These are phyloP conservation scores for Rhodeus uyekii DNA, from an alignment of 2,797 vertebrate genomes.

Conservation along the genomic window DNA sequence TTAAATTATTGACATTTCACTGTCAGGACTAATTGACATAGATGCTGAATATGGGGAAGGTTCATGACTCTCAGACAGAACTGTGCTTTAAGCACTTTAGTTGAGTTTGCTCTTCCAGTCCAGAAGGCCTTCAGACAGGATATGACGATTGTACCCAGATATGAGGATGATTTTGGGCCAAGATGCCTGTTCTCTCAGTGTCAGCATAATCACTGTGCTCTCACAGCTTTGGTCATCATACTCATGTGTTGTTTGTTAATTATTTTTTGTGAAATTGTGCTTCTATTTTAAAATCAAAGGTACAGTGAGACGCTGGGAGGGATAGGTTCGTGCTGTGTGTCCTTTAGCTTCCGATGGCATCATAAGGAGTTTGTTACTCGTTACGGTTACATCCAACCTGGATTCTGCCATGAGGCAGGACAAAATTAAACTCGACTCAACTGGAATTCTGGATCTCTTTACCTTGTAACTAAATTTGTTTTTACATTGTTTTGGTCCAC, in stretches of 20 bases:
- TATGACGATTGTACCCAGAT: slow-evolving; percentile 5
- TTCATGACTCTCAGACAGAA: slow-evolving; percentile 28
- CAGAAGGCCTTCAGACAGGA: slow-evolving; percentile 33
- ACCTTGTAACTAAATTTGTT: not conserved
- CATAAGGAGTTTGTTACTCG: slow-evolving; percentile 19
- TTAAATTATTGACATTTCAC: slow-evolving; percentile 54
- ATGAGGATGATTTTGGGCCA: slow-evolving; percentile 6
- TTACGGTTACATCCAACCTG: slow-evolving; percentile 2
- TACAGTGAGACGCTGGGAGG: slow-evolving; percentile 34
- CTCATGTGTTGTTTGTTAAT: slow-evolving; percentile 52
- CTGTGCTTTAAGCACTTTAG: slow-evolving; percentile 49
- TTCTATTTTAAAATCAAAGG: slow-evolving; percentile 57
- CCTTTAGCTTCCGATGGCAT: slow-evolving; percentile 48
- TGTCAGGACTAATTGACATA: slow-evolving; percentile 46
- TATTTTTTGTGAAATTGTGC: slow-evolving; percentile 48
- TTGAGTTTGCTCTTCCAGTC: slow-evolving; percentile 22
- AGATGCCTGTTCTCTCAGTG: not conserved
- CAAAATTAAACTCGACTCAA: slow-evolving; percentile 1
- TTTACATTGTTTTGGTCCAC: not conserved
- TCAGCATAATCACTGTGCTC: slow-evolving; percentile 34
- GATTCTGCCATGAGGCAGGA: not conserved
- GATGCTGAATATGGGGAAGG: slow-evolving; percentile 40
- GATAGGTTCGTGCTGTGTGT: slow-evolving; percentile 50
- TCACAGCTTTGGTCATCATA: slow-evolving; percentile 18
- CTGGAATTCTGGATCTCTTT: not conserved